Percentiles rank a stretch among this genome's conserved stretches.
These are phyloP conservation scores for Pheosia gnoma DNA, from an alignment of 2,888 invertebrate species.

Conservation along the genomic window DNA sequence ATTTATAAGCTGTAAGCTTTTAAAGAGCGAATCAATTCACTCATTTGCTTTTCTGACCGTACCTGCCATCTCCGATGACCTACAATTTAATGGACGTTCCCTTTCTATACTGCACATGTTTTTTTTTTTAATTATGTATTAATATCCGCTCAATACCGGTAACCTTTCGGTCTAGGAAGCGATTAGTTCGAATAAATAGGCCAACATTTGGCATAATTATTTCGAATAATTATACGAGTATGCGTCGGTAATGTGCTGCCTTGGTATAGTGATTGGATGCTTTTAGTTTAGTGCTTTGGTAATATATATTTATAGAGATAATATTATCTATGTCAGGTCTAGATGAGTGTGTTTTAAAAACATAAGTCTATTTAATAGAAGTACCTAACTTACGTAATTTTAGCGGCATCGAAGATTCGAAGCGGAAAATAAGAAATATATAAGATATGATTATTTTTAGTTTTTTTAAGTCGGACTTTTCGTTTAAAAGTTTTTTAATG, in stretches of 20 bases:
- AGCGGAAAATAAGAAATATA: no score
- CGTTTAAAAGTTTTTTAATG: no score
- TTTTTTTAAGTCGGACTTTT: no score
- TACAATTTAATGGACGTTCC: conserved; percentile 12
- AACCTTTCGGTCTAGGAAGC: conserved; percentile 40
- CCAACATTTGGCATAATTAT: conserved; percentile 22
- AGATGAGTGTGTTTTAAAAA: no score
- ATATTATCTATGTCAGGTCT: no score
- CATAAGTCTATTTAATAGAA: no score
- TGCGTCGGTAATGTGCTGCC: conserved; percentile 4
- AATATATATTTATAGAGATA: no score
- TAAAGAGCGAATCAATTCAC: no score
- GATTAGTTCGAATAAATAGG: conserved; percentile 35
- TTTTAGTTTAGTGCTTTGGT: not conserved
- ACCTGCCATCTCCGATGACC: conserved; percentile 21
- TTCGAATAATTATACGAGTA: conserved; percentile 10
- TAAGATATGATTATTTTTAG: no score
- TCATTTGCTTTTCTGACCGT: not conserved
- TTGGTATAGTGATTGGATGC: conserved; percentile 3
- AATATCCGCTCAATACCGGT: conserved; percentile 22
- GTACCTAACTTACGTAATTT: no score
- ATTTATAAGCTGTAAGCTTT: no score
- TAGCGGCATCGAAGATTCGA: no score
- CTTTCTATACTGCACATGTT: conserved; percentile 10
- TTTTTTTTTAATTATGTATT: conserved; percentile 19